Evolutionary conservation across 2,888 invertebrate genomes (phyloP).

Genomic region (Falcaria lacertinaria): DNA sequence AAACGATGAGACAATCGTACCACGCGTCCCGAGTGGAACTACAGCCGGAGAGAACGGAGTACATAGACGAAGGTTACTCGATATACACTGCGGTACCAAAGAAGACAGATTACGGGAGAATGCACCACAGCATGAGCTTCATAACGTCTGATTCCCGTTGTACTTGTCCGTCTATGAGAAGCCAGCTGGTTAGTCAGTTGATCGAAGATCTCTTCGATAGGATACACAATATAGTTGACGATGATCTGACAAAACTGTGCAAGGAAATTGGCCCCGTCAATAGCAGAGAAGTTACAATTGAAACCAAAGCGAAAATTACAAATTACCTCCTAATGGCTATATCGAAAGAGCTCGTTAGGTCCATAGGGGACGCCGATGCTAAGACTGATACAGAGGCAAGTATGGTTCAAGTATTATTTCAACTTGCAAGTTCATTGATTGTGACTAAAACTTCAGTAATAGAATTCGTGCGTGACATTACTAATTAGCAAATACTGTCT

Average conservation of each 20-base stretch:
- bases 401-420: conserved; percentile 35
- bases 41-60: conserved; percentile 69
- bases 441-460: conserved; percentile 59
- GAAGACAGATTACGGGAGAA: conserved; percentile 67
- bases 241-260: conserved; percentile 62
- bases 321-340: conserved; percentile 76
- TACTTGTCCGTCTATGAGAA: conserved; percentile 69
- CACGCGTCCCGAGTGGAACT: conserved; percentile 67
- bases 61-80: conserved; percentile 70
- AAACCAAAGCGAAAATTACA: conserved; percentile 73
- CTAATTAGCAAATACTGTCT: conserved; percentile 31
- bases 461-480: conserved; percentile 31
- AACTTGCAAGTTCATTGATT: conserved; percentile 23
- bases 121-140: conserved; percentile 74
- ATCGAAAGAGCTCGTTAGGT: conserved; percentile 73
- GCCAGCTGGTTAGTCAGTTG: conserved; percentile 68
- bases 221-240: conserved; percentile 63
- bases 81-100: conserved; percentile 72
- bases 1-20: conserved; percentile 64
- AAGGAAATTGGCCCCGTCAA: conserved; percentile 52
- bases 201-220: conserved; percentile 72
- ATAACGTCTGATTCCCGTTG: conserved; percentile 64
- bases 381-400: conserved; percentile 76
- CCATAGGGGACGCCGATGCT: conserved; percentile 73
- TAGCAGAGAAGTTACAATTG: conserved; percentile 51